A percentile compares a stretch with the other conserved stretches of the same genome.
phyloP scores from a whole-genome alignment of 2,797 vertebrate species.

The Lagorchestes hirsutus region DNA sequence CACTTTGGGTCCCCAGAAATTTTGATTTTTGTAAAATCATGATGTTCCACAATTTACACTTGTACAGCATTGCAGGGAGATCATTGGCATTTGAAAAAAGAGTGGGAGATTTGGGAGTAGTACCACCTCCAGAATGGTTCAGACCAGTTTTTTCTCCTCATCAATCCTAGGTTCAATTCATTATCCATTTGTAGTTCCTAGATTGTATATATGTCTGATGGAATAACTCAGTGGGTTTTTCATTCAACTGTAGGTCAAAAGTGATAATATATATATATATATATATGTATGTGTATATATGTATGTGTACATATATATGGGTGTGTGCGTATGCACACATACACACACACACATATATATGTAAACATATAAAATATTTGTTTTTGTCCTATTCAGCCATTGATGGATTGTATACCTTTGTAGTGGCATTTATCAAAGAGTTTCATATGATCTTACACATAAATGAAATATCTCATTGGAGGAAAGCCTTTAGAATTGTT shows the following conservation, averaged over 20 bases:
- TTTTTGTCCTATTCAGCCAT: neutral
- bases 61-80: neutral
- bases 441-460: neutral
- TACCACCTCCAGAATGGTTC: neutral
- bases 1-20: neutral
- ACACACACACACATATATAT: neutral
- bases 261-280: neutral
- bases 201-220: neutral
- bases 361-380: too few relatives aligned
- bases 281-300: neutral
- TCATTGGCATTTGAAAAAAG: neutral
- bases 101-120: neutral
- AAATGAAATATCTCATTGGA: neutral
- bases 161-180: neutral
- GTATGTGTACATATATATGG: neutral
- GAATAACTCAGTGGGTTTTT: neutral
- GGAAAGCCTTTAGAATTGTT: neutral
- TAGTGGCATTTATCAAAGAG: neutral
- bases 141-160: neutral
- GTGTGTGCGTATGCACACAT: neutral
- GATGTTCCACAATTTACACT: neutral
- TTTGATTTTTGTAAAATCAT: neutral
- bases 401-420: neutral
- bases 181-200: neutral
- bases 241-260: neutral